These are phyloP conservation scores for Ondatra zibethicus DNA, from an alignment of 2,113 vertebrate genomes.

Conservation along the genomic window DNA sequence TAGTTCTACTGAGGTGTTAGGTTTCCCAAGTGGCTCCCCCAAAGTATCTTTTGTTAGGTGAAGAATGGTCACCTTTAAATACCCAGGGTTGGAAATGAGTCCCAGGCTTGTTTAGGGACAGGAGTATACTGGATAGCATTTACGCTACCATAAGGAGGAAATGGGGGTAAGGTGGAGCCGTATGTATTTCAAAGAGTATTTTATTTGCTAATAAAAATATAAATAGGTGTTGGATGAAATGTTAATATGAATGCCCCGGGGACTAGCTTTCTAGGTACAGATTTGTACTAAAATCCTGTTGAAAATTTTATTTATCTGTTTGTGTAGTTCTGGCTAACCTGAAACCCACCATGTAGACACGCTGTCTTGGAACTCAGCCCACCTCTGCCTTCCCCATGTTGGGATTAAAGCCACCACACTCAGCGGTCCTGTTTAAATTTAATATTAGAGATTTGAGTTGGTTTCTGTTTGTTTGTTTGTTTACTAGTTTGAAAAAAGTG, in stretches of 20 bases:
- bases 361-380: neutral
- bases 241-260: constrained; percentile 57
- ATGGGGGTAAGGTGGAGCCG: constrained; percentile 12
- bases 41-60: constrained; percentile 63
- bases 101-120: neutral
- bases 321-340: neutral
- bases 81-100: constrained; percentile 35
- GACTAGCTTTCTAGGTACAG: constrained; percentile 59
- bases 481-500: neutral
- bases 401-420: neutral
- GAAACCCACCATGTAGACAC: neutral
- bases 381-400: neutral
- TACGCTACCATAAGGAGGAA: neutral
- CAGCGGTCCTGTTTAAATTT: neutral
- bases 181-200: constrained; percentile 64
- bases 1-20: constrained; percentile 33
- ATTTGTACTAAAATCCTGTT: neutral
- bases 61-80: constrained; percentile 58
- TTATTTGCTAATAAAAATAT: constrained; percentile 81
- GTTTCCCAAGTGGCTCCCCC: constrained; percentile 37
- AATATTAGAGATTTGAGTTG: neutral
- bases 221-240: constrained; percentile 40
- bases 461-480: neutral
- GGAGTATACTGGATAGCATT: neutral
- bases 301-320: neutral